Percentiles rank a stretch among this genome's conserved stretches.
These are phyloP conservation scores for Charadrius vociferus DNA, from an alignment of 2,113 vertebrate species.

Conservation along the genomic window DNA sequence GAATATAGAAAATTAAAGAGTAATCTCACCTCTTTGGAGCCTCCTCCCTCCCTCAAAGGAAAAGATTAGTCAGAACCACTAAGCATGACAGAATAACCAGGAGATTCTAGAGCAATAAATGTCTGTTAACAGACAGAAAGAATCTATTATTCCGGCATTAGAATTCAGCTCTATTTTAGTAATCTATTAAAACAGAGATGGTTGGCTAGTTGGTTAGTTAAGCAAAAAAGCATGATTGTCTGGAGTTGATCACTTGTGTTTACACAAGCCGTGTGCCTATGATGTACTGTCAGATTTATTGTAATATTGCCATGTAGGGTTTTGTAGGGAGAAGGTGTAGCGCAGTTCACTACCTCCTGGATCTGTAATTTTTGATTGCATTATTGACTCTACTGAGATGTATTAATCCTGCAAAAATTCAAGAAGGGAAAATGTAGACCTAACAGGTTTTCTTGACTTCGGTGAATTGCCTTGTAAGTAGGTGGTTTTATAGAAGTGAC, in stretches of 20 bases:
- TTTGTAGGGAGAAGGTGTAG: neutral
- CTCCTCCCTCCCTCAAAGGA: neutral
- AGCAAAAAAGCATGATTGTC: constrained; percentile 54
- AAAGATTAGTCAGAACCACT: constrained; percentile 26
- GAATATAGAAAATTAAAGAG: neutral
- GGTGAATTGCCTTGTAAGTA: constrained; percentile 10
- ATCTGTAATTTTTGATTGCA: neutral
- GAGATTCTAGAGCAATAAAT: constrained; percentile 35
- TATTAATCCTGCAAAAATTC: constrained; percentile 23
- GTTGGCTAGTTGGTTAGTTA: constrained; percentile 67
- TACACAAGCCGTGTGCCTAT: neutral
- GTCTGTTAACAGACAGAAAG: constrained; percentile 12
- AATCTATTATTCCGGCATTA: constrained; percentile 26
- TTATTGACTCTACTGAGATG: constrained; percentile 20
- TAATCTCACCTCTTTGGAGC: neutral
- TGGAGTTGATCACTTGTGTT: constrained; percentile 43
- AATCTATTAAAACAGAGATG: constrained; percentile 50
- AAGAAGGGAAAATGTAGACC: neutral
- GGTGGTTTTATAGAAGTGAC: constrained; percentile 18
- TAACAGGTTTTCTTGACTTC: constrained; percentile 17
- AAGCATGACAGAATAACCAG: constrained; percentile 45
- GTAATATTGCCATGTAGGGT: neutral
- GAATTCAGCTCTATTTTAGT: constrained; percentile 45
- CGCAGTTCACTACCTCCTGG: neutral
- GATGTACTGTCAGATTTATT: neutral